Percentiles rank a stretch among this genome's conserved stretches.
Conservation (phyloP, 2,888 invertebrate genomes). For the Drymonia ruficornis region DNA sequence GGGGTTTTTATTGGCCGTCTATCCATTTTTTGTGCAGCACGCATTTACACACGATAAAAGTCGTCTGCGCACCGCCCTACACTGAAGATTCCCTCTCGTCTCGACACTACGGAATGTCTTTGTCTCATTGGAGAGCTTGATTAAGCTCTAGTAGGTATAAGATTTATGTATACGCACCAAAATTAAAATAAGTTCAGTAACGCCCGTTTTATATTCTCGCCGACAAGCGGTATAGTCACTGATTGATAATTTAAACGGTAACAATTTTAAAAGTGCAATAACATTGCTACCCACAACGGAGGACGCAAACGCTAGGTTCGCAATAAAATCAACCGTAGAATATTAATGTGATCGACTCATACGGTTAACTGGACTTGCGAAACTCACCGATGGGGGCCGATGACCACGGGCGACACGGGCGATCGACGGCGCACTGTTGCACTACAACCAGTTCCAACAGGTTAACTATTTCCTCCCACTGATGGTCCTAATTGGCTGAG, state of each 20-base stretch:
- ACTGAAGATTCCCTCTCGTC: constrained; percentile 72
- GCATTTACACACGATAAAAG: constrained; percentile 78
- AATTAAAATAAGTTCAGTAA: constrained; percentile 26
- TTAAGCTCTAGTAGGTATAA: constrained; percentile 45
- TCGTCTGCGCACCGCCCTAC: constrained; percentile 74
- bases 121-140: constrained; percentile 60
- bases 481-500: constrained; percentile 43
- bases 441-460: constrained; percentile 51
- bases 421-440: constrained; percentile 46
- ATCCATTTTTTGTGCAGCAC: constrained; percentile 77
- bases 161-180: constrained; percentile 41
- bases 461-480: constrained; percentile 44
- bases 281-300: constrained; percentile 30
- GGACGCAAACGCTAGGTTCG: constrained; percentile 65
- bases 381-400: constrained; percentile 79
- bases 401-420: constrained; percentile 71
- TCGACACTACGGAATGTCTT: constrained; percentile 72
- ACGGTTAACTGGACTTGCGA: constrained; percentile 82
- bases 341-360: constrained; percentile 79
- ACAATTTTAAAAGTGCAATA: constrained; percentile 20
- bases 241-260: constrained; percentile 15
- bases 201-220: constrained; percentile 9
- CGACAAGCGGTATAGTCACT: not conserved
- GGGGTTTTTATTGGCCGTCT: constrained; percentile 81
- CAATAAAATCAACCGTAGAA: constrained; percentile 74